These are phyloP conservation scores for Lumbricus terrestris DNA, from an alignment of 2,888 invertebrate genomes.

Conservation along the genomic window DNA sequence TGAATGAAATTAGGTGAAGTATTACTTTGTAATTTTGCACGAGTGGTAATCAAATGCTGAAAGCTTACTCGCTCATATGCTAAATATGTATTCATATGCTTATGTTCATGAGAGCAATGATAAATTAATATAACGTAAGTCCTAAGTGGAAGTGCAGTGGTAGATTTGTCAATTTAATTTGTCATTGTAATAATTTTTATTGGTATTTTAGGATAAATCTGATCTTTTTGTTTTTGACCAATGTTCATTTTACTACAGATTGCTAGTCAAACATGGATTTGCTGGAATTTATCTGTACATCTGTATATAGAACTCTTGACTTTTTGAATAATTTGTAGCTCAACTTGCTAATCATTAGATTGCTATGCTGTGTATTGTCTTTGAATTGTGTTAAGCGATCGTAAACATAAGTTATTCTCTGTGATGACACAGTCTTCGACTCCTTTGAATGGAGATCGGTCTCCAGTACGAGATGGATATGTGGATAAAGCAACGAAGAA, in stretches of 20 bases:
- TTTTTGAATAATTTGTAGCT: neutral
- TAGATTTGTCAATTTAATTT: neutral
- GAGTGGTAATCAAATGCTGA: neutral
- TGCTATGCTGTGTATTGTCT: neutral
- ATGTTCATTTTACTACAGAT: neutral
- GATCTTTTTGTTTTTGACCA: neutral
- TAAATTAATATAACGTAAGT: no score
- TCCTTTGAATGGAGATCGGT: constrained; percentile 80
- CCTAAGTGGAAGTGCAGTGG: neutral
- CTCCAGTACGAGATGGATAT: constrained; percentile 82
- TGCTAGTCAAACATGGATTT: neutral
- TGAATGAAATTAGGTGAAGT: no score
- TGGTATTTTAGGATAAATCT: neutral
- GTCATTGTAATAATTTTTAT: neutral
- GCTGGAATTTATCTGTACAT: neutral
- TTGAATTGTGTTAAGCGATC: neutral
- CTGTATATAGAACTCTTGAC: neutral
- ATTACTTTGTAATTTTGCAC: neutral
- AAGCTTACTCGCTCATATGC: neutral
- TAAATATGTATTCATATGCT: neutral
- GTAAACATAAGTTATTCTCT: neutral
- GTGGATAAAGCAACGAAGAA: constrained; percentile 68
- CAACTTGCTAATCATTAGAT: neutral
- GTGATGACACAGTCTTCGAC: constrained; percentile 63
- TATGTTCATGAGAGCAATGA: neutral